Conservation (phyloP, 92 coral and sea anemone genomes). For the Virgularia gustaviana region DNA sequence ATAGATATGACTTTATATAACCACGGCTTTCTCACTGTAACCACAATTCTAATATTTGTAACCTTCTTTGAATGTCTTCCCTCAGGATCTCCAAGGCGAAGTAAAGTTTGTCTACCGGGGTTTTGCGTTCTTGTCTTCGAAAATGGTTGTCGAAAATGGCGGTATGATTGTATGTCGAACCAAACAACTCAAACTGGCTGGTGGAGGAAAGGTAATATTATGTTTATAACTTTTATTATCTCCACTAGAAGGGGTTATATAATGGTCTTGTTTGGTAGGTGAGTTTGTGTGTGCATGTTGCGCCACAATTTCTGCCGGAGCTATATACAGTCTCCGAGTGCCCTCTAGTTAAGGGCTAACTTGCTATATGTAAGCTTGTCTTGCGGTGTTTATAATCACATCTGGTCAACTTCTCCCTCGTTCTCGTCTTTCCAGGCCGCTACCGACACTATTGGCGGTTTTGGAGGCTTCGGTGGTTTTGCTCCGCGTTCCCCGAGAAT, state of each 20-base stretch:
- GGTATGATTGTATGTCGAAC: conserved; percentile 84
- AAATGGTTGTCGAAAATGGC: conserved; percentile 96
- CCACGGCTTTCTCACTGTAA: no score
- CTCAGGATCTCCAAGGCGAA: conserved; percentile 87
- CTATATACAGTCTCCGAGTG: no score
- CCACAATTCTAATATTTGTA: no score
- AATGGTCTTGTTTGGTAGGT: no score
- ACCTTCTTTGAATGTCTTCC: not conserved
- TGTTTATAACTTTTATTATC: not conserved
- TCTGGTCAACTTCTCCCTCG: no score
- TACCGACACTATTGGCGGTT: conserved; percentile 50
- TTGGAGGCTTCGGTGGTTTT: conserved; percentile 83
- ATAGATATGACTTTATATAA: no score
- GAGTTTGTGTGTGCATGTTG: no score
- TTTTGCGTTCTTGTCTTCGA: conserved; percentile 89
- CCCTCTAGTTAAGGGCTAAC: not conserved
- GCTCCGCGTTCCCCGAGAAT: conserved; percentile 95
- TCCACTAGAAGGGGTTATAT: not conserved
- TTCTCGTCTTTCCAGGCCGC: conserved; percentile 50
- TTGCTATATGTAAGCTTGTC: not conserved
- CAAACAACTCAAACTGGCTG: conserved; percentile 79
- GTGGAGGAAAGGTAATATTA: conserved; percentile 87
- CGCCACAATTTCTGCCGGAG: no score
- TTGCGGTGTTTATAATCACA: no score
- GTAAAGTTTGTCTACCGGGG: conserved; percentile 94